Evolutionary conservation across 1,140 invertebrate genomes (phyloP).

Genomic region (Cydia amplana): DNA sequence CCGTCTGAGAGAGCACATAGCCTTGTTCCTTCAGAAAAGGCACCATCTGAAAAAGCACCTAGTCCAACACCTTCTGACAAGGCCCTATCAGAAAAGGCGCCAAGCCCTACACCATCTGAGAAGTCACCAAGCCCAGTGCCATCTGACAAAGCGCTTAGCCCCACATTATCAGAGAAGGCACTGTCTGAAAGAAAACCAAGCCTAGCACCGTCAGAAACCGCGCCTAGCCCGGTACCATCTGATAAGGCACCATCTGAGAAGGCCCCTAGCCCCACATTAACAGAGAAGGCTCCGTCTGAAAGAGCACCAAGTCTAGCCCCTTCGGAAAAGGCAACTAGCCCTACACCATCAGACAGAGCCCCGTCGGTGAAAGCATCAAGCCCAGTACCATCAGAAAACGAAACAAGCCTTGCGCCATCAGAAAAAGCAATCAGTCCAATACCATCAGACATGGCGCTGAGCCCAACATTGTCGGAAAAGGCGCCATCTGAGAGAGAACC

Average conservation of each 20-base stretch:
- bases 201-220: constrained; percentile 30
- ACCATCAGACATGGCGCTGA: constrained; percentile 2
- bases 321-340: constrained; percentile 15
- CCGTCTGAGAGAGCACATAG: constrained; percentile 16
- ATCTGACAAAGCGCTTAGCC: constrained; percentile 11
- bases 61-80: background rate
- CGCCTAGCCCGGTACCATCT: constrained; percentile 7
- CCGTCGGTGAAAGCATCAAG: background rate
- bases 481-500: constrained; percentile 22
- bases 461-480: constrained; percentile 1
- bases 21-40: background rate
- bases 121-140: constrained; percentile 1
- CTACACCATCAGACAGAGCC: background rate
- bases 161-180: constrained; percentile 27
- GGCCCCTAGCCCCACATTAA: background rate
- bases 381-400: background rate
- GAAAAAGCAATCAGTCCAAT: constrained; percentile 3
- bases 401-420: background rate
- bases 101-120: background rate
- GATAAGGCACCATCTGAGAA: constrained; percentile 3
- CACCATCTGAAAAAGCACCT: background rate
- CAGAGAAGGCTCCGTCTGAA: constrained; percentile 1
- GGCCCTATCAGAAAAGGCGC: constrained; percentile 17
- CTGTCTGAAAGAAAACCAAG: constrained; percentile 34
- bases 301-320: background rate